These are phyloP conservation scores for Cossypha dichroa DNA, from an alignment of 2,797 vertebrate genomes.

Conservation along the genomic window DNA sequence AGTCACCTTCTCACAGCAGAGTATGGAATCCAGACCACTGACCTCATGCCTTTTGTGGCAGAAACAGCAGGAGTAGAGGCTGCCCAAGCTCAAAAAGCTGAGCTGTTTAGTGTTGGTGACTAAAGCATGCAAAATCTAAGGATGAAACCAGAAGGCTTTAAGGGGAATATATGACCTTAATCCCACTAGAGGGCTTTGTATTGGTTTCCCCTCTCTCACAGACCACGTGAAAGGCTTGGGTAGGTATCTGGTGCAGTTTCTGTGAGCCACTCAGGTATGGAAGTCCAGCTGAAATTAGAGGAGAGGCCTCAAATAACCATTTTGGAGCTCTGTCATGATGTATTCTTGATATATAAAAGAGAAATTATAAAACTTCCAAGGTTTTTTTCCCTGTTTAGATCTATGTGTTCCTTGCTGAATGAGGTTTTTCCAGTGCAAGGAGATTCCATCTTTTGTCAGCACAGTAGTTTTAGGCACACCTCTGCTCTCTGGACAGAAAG, in stretches of 20 bases:
- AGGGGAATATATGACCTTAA: neutral
- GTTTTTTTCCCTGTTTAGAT: neutral
- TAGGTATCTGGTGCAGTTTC: neutral
- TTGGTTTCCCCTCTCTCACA: neutral
- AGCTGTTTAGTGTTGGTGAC: neutral
- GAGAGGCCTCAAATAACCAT: neutral
- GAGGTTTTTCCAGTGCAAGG: neutral
- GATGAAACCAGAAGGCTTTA: neutral
- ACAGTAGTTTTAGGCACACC: neutral
- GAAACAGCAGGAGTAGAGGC: neutral
- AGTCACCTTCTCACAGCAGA: neutral
- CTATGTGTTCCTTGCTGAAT: neutral
- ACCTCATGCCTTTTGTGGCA: neutral
- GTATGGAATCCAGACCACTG: neutral
- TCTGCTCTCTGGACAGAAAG: neutral
- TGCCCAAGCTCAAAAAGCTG: neutral
- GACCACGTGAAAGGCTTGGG: neutral
- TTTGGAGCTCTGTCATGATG: neutral
- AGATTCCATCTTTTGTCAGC: neutral
- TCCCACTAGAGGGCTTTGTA: neutral
- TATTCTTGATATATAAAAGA: neutral
- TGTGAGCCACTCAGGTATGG: neutral
- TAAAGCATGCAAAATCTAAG: neutral
- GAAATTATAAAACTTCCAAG: accelerated
- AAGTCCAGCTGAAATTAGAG: neutral